Evolutionary conservation across 1,140 invertebrate species (phyloP), one percentile per base, ranked within the genome.

Genomic region (Drosophila burlai): DNA sequence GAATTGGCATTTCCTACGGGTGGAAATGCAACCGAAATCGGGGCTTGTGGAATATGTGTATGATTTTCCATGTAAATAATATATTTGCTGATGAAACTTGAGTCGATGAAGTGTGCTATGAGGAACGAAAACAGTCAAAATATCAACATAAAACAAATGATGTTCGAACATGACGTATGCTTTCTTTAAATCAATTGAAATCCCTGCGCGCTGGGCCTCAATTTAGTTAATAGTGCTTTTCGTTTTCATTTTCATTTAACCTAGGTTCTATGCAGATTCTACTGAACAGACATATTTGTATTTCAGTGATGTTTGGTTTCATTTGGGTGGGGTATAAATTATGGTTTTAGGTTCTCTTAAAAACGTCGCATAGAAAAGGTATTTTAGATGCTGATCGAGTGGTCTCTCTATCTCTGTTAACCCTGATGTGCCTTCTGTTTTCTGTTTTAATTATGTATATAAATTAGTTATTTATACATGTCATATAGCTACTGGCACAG

Each of bases 11-110:
- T 90, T 90, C 72, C 64, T 43, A 43, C 40, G 42, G n/a, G 45
- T 68, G 61, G 80, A 90, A 90, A 91, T 62, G 76, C 62, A 84
- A 91, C 40, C 76, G 86, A 90, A 84, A 66, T 55, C 50, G 9
- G 40, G 60, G 49, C 40, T 47, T 43, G 46, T 50, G 16, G 66
- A 64, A 83, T 40, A 43, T 49, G 40, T 49, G 50, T 63, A 79
- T 58, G 40, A 43, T 42, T 58, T 42, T 21, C 4, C 26, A 45
- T 65, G 57, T 65, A 61, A 65, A 61, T 45, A 34, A 61, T 34
- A 45, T 43, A 40, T 57, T 57, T 4, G 10, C 29, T 13, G 26
- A 42, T 42, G 45, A 9, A 26, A 36, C 43, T 24, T 49, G 24
- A 31, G n/a, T 13, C 8, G 21, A 59, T 62, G 36, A 45, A 65